Conservation (phyloP, 1,140 invertebrate genomes). For the Drosophila guanche region DNA sequence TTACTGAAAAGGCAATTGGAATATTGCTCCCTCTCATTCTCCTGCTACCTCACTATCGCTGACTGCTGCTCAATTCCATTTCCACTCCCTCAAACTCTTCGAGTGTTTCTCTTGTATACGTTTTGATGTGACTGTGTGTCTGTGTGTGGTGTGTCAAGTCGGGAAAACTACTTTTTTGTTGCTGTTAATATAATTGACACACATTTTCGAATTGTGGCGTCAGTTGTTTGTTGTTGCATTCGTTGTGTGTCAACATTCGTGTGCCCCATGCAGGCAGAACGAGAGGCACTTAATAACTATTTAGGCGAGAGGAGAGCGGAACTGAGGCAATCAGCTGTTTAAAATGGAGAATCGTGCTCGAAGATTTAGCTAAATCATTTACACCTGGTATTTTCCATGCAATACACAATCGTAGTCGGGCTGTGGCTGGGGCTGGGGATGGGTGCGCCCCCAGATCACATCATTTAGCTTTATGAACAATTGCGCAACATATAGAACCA, state of each 20-base stretch:
- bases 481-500: slow-evolving; percentile 27
- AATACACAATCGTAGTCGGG: too few relatives aligned
- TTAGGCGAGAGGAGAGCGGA: too few relatives aligned
- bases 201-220: slow-evolving; percentile 77
- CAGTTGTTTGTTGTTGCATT: slow-evolving; percentile 30
- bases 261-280: slow-evolving; percentile 11
- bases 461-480: slow-evolving; percentile 12
- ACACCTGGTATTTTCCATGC: too few relatives aligned
- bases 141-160: slow-evolving; percentile 53
- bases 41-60: slow-evolving; percentile 4
- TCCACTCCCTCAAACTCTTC: slow-evolving; percentile 15
- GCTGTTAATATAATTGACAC: slow-evolving; percentile 76
- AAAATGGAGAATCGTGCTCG: slow-evolving; percentile 3
- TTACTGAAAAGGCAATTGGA: slow-evolving; percentile 64
- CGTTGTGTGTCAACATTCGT: slow-evolving; percentile 49
- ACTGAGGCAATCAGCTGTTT: slow-evolving; percentile 35
- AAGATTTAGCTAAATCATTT: too few relatives aligned
- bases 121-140: slow-evolving; percentile 17
- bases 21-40: slow-evolving; percentile 39
- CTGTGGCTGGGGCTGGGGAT: too few relatives aligned
- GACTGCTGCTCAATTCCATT: not conserved
- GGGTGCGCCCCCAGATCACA: too few relatives aligned
- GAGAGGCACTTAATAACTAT: too few relatives aligned
- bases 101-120: slow-evolving; percentile 34
- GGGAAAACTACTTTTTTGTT: slow-evolving; percentile 65